Conservation (phyloP, 2,113 vertebrate genomes). For the Gymnocephalus cernua region DNA sequence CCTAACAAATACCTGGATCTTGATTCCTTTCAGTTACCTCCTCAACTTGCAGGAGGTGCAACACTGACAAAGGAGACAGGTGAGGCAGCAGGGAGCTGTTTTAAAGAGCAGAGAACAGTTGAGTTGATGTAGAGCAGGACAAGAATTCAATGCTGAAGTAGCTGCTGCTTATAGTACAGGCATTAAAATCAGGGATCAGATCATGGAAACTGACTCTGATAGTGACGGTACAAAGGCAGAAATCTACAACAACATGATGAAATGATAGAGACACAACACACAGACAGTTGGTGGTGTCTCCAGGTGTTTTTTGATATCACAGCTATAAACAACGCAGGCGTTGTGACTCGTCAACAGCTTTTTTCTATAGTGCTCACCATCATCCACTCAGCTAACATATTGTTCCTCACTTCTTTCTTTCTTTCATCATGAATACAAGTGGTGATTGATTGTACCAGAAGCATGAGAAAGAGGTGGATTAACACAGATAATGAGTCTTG, state of each 20-base stretch:
- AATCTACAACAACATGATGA: conserved; percentile 11
- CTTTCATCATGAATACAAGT: neutral
- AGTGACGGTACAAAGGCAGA: conserved; percentile 21
- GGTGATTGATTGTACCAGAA: neutral
- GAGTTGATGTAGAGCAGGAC: conserved; percentile 46
- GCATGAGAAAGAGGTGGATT: conserved; percentile 3
- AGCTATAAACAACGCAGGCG: conserved; percentile 59
- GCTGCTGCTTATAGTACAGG: conserved; percentile 27
- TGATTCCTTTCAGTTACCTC: conserved; percentile 67
- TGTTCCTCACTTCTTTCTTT: neutral
- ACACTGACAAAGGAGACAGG: conserved; percentile 61
- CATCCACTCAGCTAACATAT: conserved; percentile 3
- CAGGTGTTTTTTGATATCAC: conserved; percentile 29
- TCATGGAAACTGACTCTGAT: neutral
- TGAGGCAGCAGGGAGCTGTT: conserved; percentile 49
- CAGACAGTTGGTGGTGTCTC: conserved; percentile 13
- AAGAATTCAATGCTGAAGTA: conserved; percentile 26
- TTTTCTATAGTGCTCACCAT: conserved; percentile 48
- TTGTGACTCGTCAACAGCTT: conserved; percentile 49
- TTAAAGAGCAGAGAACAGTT: conserved; percentile 39
- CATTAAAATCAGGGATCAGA: conserved; percentile 13
- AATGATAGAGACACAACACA: neutral
- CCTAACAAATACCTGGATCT: conserved; percentile 70
- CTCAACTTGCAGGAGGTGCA: conserved; percentile 33
- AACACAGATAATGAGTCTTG: conserved; percentile 1